These are phyloP conservation scores for Synergus itoensis DNA, from an alignment of 2,888 invertebrate species.

Conservation along the genomic window DNA sequence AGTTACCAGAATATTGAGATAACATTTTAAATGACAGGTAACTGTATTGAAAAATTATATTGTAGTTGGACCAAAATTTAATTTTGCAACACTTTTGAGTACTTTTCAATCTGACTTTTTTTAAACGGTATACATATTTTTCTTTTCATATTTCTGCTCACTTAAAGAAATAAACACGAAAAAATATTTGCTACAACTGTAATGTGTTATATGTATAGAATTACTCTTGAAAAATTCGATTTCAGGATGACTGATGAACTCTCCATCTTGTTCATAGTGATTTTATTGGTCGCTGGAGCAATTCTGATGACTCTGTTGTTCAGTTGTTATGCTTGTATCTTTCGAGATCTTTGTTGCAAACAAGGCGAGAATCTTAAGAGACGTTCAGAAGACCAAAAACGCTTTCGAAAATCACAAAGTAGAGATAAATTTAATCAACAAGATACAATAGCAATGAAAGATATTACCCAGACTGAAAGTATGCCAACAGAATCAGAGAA, in stretches of 20 bases:
- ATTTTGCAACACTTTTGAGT: no score
- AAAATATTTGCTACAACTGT: neutral
- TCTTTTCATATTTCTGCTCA: neutral
- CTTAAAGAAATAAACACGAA: neutral
- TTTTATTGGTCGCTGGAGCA: slow-evolving; percentile 81
- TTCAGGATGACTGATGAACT: slow-evolving; percentile 79
- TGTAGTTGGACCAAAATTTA: no score
- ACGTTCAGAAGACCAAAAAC: slow-evolving; percentile 71
- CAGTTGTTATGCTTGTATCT: slow-evolving; percentile 84
- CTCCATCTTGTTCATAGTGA: slow-evolving; percentile 81
- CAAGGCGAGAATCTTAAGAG: slow-evolving; percentile 71
- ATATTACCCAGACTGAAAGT: slow-evolving; percentile 81
- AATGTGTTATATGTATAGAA: neutral
- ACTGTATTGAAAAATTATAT: neutral
- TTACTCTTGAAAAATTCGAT: neutral
- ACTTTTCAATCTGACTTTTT: no score
- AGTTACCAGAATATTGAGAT: neutral
- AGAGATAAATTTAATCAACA: slow-evolving; percentile 57
- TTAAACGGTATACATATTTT: neutral
- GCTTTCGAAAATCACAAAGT: slow-evolving; percentile 61
- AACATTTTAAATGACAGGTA: neutral
- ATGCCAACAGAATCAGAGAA: slow-evolving; percentile 81
- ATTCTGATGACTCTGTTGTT: slow-evolving; percentile 82
- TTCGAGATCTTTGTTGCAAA: slow-evolving; percentile 82
- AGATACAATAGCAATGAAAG: slow-evolving; percentile 82